Evolutionary conservation across 2,888 invertebrate species (phyloP).

Genomic region (Limnephilus lunatus): DNA sequence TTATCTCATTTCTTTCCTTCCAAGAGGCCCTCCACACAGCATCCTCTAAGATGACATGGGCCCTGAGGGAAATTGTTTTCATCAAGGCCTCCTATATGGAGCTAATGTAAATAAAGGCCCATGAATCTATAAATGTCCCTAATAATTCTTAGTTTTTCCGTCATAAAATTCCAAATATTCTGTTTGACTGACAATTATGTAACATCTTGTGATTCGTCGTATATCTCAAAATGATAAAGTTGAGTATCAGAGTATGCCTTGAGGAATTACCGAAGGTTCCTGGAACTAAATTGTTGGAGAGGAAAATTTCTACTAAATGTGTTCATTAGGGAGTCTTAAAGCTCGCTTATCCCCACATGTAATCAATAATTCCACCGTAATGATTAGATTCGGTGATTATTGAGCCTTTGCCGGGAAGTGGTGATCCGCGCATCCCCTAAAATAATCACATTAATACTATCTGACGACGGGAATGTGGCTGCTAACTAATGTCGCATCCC

Average conservation of each 20-base stretch:
- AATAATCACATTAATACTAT: neutral
- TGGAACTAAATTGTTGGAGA: neutral
- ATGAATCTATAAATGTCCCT: too few species aligned
- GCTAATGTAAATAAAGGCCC: too few species aligned
- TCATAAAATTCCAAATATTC: neutral
- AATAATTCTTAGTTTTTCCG: neutral
- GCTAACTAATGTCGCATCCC: neutral
- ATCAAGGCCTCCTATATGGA: too few species aligned
- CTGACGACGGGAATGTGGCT: neutral
- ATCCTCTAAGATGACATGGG: too few species aligned
- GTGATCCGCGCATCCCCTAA: neutral
- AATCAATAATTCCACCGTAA: constrained; percentile 29
- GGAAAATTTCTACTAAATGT: constrained; percentile 18
- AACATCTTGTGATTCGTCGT: neutral
- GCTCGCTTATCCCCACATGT: constrained; percentile 12
- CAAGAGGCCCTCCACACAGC: too few species aligned
- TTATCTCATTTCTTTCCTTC: too few species aligned
- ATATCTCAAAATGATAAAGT: neutral
- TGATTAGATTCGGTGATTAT: constrained; percentile 30
- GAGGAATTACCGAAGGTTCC: neutral
- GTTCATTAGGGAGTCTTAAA: constrained; percentile 26
- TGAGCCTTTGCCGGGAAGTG: constrained; percentile 15
- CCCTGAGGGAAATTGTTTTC: too few species aligned
- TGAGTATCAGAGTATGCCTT: neutral
- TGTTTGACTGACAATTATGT: neutral